Evolutionary conservation across 2,888 invertebrate species (phyloP).

Genomic region (Rotaria sp.): DNA sequence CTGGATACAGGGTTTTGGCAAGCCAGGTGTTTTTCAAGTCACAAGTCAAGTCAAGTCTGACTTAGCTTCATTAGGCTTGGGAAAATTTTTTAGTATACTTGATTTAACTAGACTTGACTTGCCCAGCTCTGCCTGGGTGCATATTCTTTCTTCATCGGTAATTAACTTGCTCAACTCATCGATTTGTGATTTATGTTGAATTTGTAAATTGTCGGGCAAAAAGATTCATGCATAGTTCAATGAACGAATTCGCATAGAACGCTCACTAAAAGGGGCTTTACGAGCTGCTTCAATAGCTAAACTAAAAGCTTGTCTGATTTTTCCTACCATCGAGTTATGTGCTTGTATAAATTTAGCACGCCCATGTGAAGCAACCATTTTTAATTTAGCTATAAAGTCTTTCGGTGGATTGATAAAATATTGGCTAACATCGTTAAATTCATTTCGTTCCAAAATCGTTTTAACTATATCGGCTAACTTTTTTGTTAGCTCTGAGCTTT

Average conservation of each 20-base stretch:
- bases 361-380: background rate
- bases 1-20: no score
- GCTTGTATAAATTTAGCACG: background rate
- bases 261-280: background rate
- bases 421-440: no score
- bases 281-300: background rate
- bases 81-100: no score
- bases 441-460: no score
- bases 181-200: background rate
- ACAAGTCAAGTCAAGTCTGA: no score
- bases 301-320: background rate
- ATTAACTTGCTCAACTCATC: background rate
- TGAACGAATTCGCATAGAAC: background rate
- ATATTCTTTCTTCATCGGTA: background rate
- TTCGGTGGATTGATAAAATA: background rate
- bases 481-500: no score
- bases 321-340: background rate
- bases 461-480: no score
- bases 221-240: background rate
- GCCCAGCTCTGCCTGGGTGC: no score
- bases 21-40: no score
- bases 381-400: background rate
- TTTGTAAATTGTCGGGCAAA: background rate
- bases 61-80: no score
- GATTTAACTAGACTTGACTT: no score